A percentile compares a stretch with the other conserved stretches of the same genome.
phyloP scores from a whole-genome alignment of 2,888 invertebrate genomes.

The Petrolisthes manimaculis region DNA sequence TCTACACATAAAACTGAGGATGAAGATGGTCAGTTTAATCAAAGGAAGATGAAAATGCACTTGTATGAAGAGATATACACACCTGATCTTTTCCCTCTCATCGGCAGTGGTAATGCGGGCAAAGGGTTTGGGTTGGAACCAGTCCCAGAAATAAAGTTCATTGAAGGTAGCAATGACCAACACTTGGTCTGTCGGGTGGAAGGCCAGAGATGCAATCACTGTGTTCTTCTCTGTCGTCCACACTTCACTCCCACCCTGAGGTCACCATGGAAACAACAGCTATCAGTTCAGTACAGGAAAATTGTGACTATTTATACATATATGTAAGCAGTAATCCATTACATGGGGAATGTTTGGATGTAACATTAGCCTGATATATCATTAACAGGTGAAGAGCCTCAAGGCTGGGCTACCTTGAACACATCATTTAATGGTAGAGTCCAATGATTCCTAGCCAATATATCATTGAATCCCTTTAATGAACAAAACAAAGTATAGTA shows the following conservation, averaged over 20 bases:
- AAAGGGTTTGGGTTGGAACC: constrained; percentile 83
- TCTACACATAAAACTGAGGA: too few relatives aligned
- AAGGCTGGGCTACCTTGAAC: too few relatives aligned
- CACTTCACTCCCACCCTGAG: constrained; percentile 86
- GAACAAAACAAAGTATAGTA: too few relatives aligned
- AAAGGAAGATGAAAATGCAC: too few relatives aligned
- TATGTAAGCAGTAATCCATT: neutral
- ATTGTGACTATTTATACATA: neutral
- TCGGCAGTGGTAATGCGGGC: constrained; percentile 81
- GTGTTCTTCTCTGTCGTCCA: constrained; percentile 77
- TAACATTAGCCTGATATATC: too few relatives aligned
- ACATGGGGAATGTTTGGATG: too few relatives aligned
- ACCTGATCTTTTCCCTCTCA: constrained; percentile 86
- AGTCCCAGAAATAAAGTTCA: constrained; percentile 90
- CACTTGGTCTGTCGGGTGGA: constrained; percentile 85
- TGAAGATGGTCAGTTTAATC: too few relatives aligned
- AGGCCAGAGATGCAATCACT: constrained; percentile 85
- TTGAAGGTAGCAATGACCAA: constrained; percentile 88
- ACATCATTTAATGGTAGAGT: too few relatives aligned
- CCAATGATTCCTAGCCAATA: too few relatives aligned
- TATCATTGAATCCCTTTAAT: too few relatives aligned
- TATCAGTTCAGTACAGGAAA: neutral
- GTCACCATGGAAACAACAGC: constrained; percentile 44
- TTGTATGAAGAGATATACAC: constrained; percentile 67
- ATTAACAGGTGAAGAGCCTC: too few relatives aligned